These are phyloP conservation scores for Bradypodion pumilum DNA, from an alignment of 2,797 vertebrate genomes.

Conservation along the genomic window DNA sequence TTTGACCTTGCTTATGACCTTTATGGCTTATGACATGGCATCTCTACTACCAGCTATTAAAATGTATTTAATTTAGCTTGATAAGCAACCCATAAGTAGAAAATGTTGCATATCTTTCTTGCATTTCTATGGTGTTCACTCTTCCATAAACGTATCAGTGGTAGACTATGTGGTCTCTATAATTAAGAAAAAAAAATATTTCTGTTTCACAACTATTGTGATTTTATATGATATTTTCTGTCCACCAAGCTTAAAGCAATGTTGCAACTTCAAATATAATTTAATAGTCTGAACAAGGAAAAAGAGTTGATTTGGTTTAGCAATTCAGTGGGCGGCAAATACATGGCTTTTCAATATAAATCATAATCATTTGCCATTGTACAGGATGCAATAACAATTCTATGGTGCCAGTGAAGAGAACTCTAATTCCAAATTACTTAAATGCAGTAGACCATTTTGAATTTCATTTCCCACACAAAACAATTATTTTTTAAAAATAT, in stretches of 20 bases:
- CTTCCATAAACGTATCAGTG: slow-evolving; percentile 3
- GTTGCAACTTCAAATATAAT: neutral
- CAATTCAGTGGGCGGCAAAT: neutral
- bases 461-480: slow-evolving; percentile 29
- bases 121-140: neutral
- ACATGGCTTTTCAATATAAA: neutral
- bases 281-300: neutral
- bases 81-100: no score
- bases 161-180: neutral
- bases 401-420: slow-evolving; percentile 1
- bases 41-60: fast-evolving
- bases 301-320: neutral
- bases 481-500: neutral
- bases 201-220: slow-evolving; percentile 3
- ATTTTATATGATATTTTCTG: neutral
- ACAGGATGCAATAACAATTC: neutral
- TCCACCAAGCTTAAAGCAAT: slow-evolving; percentile 26
- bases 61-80: neutral
- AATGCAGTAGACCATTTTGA: neutral
- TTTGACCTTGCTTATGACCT: no score
- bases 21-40: no score
- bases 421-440: neutral
- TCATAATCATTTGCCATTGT: neutral
- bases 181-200: slow-evolving; percentile 7
- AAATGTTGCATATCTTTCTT: neutral